phyloP scores from a whole-genome alignment of 2,888 invertebrate species.

The Acleris sparsana region DNA sequence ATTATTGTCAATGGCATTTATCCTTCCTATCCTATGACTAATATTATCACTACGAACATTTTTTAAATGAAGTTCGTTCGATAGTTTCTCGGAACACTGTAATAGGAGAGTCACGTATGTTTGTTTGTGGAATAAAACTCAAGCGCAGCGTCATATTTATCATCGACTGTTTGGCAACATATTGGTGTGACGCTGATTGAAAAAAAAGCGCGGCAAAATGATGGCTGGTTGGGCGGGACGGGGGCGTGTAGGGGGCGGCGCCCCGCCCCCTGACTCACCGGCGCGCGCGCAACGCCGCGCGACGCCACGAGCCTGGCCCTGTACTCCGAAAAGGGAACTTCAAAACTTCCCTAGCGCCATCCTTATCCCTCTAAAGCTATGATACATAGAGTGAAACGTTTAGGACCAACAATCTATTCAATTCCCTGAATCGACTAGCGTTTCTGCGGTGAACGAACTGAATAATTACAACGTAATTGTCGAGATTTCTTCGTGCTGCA shows the following conservation, averaged over 20 bases:
- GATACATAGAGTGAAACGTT: no score
- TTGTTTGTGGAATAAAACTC: constrained; percentile 17
- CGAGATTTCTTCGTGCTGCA: constrained; percentile 28
- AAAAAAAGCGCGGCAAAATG: constrained; percentile 79
- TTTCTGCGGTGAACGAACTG: constrained; percentile 28
- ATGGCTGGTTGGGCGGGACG: constrained; percentile 76
- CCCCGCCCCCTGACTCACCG: constrained; percentile 67
- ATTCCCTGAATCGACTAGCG: no score
- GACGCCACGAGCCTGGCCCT: constrained; percentile 36
- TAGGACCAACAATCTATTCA: no score
- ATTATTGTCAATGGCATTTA: not conserved
- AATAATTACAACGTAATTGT: constrained; percentile 34
- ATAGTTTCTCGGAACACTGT: constrained; percentile 10
- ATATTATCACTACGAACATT: not conserved
- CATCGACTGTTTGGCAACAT: constrained; percentile 75
- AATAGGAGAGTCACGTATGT: constrained; percentile 43
- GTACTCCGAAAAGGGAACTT: constrained; percentile 7
- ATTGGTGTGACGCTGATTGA: constrained; percentile 70
- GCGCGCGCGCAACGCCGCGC: constrained; percentile 60
- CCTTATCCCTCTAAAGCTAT: no score
- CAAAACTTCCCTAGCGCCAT: not conserved
- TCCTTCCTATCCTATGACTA: not conserved
- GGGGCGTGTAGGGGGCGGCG: constrained; percentile 62
- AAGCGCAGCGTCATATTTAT: constrained; percentile 37
- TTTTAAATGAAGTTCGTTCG: not conserved